Percentiles rank a stretch among this genome's conserved stretches.
Conservation (phyloP, 2,888 invertebrate genomes). For the Drosophila pegasa region DNA sequence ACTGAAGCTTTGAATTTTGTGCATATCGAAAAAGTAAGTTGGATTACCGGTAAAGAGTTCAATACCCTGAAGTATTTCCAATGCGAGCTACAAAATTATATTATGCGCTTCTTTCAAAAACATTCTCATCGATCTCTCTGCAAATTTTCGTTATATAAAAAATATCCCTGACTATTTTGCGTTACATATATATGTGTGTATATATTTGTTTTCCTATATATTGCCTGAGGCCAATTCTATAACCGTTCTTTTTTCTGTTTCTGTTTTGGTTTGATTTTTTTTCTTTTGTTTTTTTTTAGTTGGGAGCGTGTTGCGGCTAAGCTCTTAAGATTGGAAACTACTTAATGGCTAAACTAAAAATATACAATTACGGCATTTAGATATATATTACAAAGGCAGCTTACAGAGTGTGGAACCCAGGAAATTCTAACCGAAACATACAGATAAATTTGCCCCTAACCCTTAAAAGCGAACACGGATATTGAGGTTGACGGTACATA, state of each 20-base stretch:
- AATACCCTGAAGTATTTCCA: constrained; percentile 20
- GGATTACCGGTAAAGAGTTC: constrained; percentile 31
- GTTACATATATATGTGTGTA: constrained; percentile 31
- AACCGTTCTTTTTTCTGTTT: constrained; percentile 18
- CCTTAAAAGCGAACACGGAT: constrained; percentile 46
- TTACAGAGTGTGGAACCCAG: constrained; percentile 55
- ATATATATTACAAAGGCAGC: constrained; percentile 76
- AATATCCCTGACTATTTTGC: constrained; percentile 79
- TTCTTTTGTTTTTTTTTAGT: constrained; percentile 30
- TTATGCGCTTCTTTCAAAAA: constrained; percentile 56
- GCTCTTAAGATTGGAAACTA: constrained; percentile 69
- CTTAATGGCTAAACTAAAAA: constrained; percentile 51
- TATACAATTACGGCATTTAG: constrained; percentile 66
- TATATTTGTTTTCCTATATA: constrained; percentile 25
- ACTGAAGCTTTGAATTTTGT: constrained; percentile 83
- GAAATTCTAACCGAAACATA: constrained; percentile 53
- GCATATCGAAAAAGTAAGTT: constrained; percentile 69
- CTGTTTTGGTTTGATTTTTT: constrained; percentile 22
- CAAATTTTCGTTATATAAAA: constrained; percentile 72
- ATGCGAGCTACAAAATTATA: constrained; percentile 63
- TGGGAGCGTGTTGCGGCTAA: constrained; percentile 62
- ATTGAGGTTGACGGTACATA: constrained; percentile 19
- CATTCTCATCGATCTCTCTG: constrained; percentile 42
- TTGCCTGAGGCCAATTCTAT: constrained; percentile 70
- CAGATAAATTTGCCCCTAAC: constrained; percentile 44